Evolutionary conservation across 2,888 invertebrate genomes (phyloP), one percentile per base, ranked within the genome.

Genomic region (Serripes groenlandicus): DNA sequence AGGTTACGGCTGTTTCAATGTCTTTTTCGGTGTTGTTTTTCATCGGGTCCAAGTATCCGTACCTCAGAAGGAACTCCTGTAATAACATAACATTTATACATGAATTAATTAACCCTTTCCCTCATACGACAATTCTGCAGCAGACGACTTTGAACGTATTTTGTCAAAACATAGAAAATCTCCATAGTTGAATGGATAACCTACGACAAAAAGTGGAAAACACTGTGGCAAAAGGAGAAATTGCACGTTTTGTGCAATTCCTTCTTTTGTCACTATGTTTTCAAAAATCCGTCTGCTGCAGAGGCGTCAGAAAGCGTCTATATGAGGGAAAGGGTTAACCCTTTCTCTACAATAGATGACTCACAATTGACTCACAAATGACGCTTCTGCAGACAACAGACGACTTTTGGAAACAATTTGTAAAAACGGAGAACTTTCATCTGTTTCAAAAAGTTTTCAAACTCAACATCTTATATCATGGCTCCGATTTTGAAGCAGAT

Each of bases 21-120:
- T 83, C 83, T 3, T 77, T 74, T 2, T 54, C 58, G 3, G 32
- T 77, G 60, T 77, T 77, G 7, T 54, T 37, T 32, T 42, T 42
- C n/a, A n/a, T n/a, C n/a, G n/a, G n/a, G n/a, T n/a, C 42, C 15
- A 15, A 15, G 42, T 42, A 42, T 15, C 15, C 9, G 42, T 15
- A 42, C 7, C 42, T 15, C 42, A 11, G 42, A 42, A 15, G 42
- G 42, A 42, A 42, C 7, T 42, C 9, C 42, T 42, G 15, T 42
- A 42, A 42, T 11, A 42, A 42, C 7, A 42, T 11, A 42, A 42
- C 42, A 42, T n/a, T n/a, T n/a, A n/a, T n/a, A n/a, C n/a, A n/a
- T n/a, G n/a, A n/a, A n/a, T n/a, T n/a, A n/a, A n/a, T n/a, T n/a
- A n/a, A n/a, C n/a, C n/a, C n/a, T n/a, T n/a, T n/a, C n/a, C n/a